Base-by-base conservation (phyloP, 2,113 vertebrate species). In the Tricholaema leucomelas region DNA sequence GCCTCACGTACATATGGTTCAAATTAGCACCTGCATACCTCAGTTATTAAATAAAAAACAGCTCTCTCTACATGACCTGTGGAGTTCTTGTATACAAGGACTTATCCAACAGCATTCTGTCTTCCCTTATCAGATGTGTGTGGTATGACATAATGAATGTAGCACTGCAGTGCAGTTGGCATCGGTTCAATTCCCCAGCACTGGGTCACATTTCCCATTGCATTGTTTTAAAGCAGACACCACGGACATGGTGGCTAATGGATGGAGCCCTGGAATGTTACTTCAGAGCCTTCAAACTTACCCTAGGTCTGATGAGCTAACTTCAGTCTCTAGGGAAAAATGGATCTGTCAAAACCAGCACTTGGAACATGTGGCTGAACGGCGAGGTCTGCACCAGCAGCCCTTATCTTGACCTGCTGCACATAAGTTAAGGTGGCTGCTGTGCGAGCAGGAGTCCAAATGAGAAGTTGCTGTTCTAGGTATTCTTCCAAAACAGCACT, bases 1-100 rank as follows among this genome's bases (percentile, higher is more conserved):
- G 92, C 64, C 70, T 92, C 50, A 19, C 3, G 10, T 25, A 74
- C 96, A 97, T 97, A 92, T 97, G 97, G 94, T 96, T 95, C 92
- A 93, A 96, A 98, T 98, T 97, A 98, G 92, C 97, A 97, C 97
- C 97, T 97, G 95, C 96, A 98, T 96, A 97, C 95, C 87, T 97
- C 20, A 5, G 86, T 96, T 97, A 97, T 96, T 95, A 96, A 97
- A 97, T 96, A 94, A 96, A 97, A 97, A 95, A 5, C 95, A 97
- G 94, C 15, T 23, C 91, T 84, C 85, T 91, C 74, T 84, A 44
- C 85, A 82, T 90, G 97, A 97, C 96, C 97, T 95, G 81, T 30
- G 60, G 94, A 93, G 90, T 73, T 95, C 88, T 97, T 81, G 83
- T 93, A 85, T 72, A 96, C 85, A 91, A 96, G 92, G 95, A 88